These are phyloP conservation scores for Thoracochromis brauschi DNA, from an alignment of 2,113 vertebrate genomes.

Conservation along the genomic window DNA sequence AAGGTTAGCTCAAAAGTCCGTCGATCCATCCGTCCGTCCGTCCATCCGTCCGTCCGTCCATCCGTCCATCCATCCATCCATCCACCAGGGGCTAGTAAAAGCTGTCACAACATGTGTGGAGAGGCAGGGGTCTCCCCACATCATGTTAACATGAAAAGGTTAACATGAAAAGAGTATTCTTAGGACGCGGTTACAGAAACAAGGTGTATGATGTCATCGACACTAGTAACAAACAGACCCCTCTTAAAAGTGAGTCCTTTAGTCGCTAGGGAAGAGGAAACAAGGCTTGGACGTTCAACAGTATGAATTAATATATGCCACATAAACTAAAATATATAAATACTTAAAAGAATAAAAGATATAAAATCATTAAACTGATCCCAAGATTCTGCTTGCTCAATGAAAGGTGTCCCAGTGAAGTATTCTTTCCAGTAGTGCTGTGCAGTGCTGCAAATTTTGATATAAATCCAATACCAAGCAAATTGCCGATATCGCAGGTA, in stretches of 20 bases:
- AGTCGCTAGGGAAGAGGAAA: constrained; percentile 44
- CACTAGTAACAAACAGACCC: constrained; percentile 62
- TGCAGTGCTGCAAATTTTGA: not conserved
- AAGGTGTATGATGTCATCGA: constrained; percentile 53
- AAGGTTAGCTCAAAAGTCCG: not conserved
- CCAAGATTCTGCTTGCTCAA: not conserved
- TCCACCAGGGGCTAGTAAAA: not conserved
- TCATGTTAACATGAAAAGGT: constrained; percentile 25
- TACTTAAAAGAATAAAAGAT: not conserved
- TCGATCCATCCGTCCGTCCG: not conserved
- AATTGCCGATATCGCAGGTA: not conserved
- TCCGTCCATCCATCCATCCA: not conserved
- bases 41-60: not conserved
- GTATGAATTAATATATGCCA: not conserved
- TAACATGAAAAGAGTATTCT: constrained; percentile 57
- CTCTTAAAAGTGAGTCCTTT: constrained; percentile 52
- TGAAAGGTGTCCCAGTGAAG: not conserved
- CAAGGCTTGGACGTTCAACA: constrained; percentile 22
- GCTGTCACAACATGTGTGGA: not conserved
- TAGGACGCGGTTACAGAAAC: constrained; percentile 62
- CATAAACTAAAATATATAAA: not conserved
- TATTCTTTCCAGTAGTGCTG: not conserved
- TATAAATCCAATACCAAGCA: not conserved
- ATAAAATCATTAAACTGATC: not conserved
- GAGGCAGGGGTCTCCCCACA: not conserved